Evolutionary conservation across 2,888 invertebrate genomes (phyloP).

Genomic region (Pyrrhosoma nymphula): DNA sequence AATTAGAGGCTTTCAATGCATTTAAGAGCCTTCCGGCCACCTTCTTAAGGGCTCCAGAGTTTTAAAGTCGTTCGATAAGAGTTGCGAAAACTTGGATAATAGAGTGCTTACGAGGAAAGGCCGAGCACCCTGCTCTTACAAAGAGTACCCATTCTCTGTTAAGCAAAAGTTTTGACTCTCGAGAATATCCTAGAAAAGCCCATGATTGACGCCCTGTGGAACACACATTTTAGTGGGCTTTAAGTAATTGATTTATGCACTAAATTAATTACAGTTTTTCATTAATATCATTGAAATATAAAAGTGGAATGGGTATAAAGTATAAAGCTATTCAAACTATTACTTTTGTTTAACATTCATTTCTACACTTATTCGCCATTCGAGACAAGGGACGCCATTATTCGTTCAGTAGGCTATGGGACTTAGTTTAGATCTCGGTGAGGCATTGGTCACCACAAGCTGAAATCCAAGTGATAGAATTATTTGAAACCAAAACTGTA

Average conservation of each 20-base stretch:
- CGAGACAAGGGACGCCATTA: too few relatives aligned
- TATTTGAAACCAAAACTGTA: too few relatives aligned
- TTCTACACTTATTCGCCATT: too few relatives aligned
- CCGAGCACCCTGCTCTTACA: not conserved
- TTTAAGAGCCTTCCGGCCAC: not conserved
- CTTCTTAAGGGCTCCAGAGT: not conserved
- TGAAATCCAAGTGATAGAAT: too few relatives aligned
- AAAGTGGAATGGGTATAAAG: too few relatives aligned
- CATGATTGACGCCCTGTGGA: not conserved
- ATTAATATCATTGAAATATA: not conserved
- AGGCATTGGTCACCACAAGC: too few relatives aligned
- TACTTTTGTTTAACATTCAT: too few relatives aligned
- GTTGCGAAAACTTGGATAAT: conserved; percentile 35
- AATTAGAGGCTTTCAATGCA: conserved; percentile 14
- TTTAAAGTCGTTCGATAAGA: conserved; percentile 39
- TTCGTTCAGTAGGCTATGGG: too few relatives aligned
- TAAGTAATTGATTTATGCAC: not conserved
- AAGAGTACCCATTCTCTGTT: not conserved
- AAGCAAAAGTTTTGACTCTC: not conserved
- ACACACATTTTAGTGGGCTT: not conserved
- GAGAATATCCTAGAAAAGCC: not conserved
- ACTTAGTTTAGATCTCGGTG: too few relatives aligned
- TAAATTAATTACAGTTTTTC: not conserved
- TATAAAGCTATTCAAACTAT: too few relatives aligned
- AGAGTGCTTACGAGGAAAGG: conserved; percentile 9